Evolutionary conservation across 2,888 invertebrate species (phyloP), one percentile per base, ranked within the genome.

Genomic region (Acanthoscelides obtectus): DNA sequence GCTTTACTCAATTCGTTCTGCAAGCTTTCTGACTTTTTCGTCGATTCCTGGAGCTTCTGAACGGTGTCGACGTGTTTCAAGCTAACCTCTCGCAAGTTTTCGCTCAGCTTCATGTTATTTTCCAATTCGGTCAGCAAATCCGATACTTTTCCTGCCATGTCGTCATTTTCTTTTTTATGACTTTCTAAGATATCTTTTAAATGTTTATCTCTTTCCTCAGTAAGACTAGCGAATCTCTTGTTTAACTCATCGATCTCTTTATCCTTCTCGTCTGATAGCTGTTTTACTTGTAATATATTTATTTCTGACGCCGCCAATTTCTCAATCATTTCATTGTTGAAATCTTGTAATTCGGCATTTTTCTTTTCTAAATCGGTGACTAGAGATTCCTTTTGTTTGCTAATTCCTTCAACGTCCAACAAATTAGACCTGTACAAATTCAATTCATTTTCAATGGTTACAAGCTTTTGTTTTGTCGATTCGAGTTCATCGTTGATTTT

Each of bases 1-100:
- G 65, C 70, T 22, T 25, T 63, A 3, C 72, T 72, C 22, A 75
- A 65, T 69, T 75, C 73, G 0, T 70, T 67, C n/a, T 91, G 90
- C 87, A 88, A 80, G 90, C 91, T 73, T 73, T 86, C 84, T 71
- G 91, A 80, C 75, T 90, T 89, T 2, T 84, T 84, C 77, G 88
- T 87, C 82, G 90, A 78, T 67, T 80, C 78, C 63, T 25, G 67
- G 67, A 65, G 66, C 20, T 3, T 65, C 12, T 63, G 25, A 6
- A 25, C 25, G 25, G 25, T 25, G 25, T 25, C 25, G 4, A 25
- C 25, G 20, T 75, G 25, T 25, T 25, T 25, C 25, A 25, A 25
- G 6, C 25, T 25, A 3, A 25, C 75, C 76, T 77, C 75, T 76
- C 8, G 19, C 19, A 68, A 22, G 22, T 68, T 22, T 3, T 22